Conservation (phyloP, 2,888 invertebrate genomes). For the Papilio demoleus region DNA sequence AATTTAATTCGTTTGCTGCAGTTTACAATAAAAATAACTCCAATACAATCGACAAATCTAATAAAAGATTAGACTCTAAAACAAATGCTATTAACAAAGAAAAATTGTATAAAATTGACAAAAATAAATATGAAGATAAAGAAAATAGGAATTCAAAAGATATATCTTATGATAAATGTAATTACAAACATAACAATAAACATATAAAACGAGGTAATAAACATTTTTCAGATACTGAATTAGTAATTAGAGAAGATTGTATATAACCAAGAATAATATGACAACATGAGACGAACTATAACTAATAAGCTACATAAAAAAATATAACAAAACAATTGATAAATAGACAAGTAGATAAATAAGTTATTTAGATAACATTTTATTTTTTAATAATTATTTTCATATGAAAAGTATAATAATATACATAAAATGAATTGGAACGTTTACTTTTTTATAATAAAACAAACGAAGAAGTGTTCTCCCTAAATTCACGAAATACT, state of each 20-base stretch:
- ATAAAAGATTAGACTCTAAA: neutral
- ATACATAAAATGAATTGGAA: no score
- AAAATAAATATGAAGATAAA: neutral
- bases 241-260: slow-evolving; percentile 27
- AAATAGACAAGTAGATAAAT: neutral
- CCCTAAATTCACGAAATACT: no score
- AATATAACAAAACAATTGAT: neutral
- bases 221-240: slow-evolving; percentile 28
- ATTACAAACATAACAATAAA: neutral
- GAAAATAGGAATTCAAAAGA: neutral
- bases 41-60: neutral
- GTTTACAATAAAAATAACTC: slow-evolving; percentile 2
- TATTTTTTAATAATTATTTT: no score
- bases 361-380: neutral
- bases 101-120: neutral
- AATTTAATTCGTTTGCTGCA: neutral
- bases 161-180: neutral
- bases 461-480: no score
- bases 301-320: neutral
- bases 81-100: neutral
- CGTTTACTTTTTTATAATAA: no score
- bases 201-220: neutral
- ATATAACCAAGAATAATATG: slow-evolving; percentile 27
- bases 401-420: no score
- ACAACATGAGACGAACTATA: neutral